These are phyloP conservation scores for Cataglyphis rosenhaueri DNA, from an alignment of 2,888 invertebrate species.

Conservation along the genomic window DNA sequence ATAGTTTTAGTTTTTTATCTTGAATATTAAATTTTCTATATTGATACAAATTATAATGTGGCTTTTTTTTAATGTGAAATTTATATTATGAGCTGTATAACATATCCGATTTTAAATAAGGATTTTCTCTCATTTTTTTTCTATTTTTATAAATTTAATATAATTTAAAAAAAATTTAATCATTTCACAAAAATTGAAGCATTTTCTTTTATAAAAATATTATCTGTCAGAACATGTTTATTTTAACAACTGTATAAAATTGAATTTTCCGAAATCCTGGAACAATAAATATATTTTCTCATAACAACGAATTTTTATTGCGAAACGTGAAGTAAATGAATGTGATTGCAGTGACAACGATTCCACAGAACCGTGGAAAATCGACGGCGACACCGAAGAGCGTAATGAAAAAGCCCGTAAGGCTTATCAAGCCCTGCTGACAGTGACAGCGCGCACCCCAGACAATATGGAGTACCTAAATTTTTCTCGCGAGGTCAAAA, in stretches of 20 bases:
- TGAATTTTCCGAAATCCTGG: not conserved
- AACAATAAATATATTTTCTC: conserved; percentile 10
- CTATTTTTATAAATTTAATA: not conserved
- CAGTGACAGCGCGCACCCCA: conserved; percentile 94
- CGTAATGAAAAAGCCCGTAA: conserved; percentile 93
- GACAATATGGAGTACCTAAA: conserved; percentile 92
- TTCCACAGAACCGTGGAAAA: conserved; percentile 93
- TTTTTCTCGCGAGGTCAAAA: conserved; percentile 91
- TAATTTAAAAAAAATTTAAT: not conserved
- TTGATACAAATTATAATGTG: not conserved
- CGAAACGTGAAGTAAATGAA: not conserved
- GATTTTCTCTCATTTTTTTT: not conserved
- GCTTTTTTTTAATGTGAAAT: not conserved
- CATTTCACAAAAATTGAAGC: not conserved
- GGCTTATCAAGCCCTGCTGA: conserved; percentile 95
- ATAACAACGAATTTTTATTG: not conserved
- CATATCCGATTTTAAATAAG: not conserved
- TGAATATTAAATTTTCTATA: not conserved
- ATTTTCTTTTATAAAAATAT: not conserved
- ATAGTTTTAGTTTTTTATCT: not conserved
- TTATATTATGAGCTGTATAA: not conserved
- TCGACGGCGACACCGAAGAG: conserved; percentile 91
- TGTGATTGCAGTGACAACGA: conserved; percentile 79
- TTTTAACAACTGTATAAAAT: not conserved
- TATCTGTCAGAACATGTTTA: not conserved